A percentile compares a stretch with the other conserved stretches of the same genome.
phyloP scores from a whole-genome alignment of 2,888 invertebrate genomes.

The Galeruca laticollis region DNA sequence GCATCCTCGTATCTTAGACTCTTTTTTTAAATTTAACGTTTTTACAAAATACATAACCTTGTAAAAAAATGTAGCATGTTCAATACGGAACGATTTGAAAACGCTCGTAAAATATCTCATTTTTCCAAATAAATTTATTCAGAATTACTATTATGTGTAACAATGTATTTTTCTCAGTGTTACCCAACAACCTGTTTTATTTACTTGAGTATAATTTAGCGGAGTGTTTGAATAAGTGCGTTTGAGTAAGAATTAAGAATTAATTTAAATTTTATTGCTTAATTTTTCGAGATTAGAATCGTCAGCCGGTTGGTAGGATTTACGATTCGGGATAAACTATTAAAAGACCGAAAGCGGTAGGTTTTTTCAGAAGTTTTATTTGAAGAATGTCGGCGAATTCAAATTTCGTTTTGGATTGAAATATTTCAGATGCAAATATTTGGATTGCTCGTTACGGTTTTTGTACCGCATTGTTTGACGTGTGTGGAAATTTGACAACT shows the following conservation, averaged over 20 bases:
- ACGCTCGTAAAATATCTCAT: too few species aligned
- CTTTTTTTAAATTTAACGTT: too few species aligned
- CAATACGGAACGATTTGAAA: too few species aligned
- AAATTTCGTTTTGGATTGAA: constrained; percentile 41
- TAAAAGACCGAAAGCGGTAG: constrained; percentile 30
- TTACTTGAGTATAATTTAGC: constrained; percentile 30
- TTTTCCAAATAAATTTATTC: too few species aligned
- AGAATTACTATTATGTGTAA: not conserved
- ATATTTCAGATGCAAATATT: constrained; percentile 42
- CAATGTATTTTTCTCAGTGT: constrained; percentile 11
- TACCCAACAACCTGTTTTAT: constrained; percentile 27
- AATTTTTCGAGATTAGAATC: constrained; percentile 46
- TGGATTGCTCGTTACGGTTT: constrained; percentile 32
- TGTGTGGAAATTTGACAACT: constrained; percentile 15
- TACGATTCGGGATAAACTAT: constrained; percentile 33
- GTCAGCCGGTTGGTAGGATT: constrained; percentile 39
- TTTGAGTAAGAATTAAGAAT: constrained; percentile 50
- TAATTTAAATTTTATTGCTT: constrained; percentile 51
- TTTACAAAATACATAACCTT: too few species aligned
- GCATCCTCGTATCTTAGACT: too few species aligned
- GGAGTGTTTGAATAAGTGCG: constrained; percentile 43
- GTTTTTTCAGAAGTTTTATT: constrained; percentile 42
- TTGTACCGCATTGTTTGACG: not conserved
- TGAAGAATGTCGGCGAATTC: constrained; percentile 42
- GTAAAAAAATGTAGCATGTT: too few species aligned